Evolutionary conservation across 2,113 vertebrate genomes (phyloP).

Genomic region (Prinia subflava): DNA sequence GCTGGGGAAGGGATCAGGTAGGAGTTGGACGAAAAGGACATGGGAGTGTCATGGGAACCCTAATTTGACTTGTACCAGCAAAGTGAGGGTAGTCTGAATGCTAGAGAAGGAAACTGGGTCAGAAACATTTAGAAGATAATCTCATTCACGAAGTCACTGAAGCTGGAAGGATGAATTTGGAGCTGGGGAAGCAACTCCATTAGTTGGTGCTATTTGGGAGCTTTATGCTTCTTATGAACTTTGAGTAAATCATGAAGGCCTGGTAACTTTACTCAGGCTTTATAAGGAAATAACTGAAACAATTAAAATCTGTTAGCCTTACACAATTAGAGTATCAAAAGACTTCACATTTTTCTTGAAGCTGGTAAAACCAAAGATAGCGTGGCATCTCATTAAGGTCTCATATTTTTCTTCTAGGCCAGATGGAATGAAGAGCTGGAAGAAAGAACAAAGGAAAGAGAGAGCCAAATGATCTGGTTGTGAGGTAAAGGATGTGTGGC

Average conservation of each 20-base stretch:
- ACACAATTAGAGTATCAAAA: not conserved
- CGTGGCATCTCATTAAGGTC: not conserved
- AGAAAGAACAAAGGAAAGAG: not conserved
- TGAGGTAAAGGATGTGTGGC: not conserved
- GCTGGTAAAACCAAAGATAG: not conserved
- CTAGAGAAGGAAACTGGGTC: not conserved
- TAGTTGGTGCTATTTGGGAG: not conserved
- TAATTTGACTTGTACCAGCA: not conserved
- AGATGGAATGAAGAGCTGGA: not conserved
- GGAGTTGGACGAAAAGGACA: not conserved
- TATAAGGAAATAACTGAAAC: not conserved
- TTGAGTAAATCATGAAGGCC: not conserved
- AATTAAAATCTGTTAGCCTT: not conserved
- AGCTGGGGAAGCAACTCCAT: not conserved
- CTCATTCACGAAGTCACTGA: not conserved
- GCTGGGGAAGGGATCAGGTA: not conserved
- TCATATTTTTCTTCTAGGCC: not conserved
- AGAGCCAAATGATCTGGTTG: not conserved
- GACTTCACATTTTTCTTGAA: not conserved
- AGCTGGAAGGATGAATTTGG: not conserved
- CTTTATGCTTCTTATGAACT: not conserved
- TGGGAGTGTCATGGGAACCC: not conserved
- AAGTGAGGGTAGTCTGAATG: not conserved
- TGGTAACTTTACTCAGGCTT: not conserved
- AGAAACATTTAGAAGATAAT: not conserved